Evolutionary conservation across 1,140 invertebrate species (phyloP).

Genomic region (Stegodyphus mimosarum): DNA sequence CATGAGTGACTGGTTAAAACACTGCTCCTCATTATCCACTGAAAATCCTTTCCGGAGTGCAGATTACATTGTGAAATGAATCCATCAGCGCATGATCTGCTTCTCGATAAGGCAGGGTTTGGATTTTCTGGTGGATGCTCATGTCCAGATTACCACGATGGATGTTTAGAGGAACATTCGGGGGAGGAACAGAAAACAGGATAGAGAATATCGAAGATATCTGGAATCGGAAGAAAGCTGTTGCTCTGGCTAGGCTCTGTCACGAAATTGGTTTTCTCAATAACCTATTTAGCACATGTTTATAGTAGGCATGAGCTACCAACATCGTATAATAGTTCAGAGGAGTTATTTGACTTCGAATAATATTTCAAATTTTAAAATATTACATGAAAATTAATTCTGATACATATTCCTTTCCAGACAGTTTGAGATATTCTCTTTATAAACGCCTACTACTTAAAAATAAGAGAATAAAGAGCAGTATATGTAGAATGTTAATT

Average conservation of each 20-base stretch:
- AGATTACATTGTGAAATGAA: conserved; percentile 43
- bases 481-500: too few species aligned
- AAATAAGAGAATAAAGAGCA: too few species aligned
- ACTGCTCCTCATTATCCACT: conserved; percentile 11
- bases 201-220: not conserved
- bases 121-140: conserved; percentile 36
- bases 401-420: too few species aligned
- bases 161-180: conserved; percentile 13
- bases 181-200: not conserved
- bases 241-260: conserved; percentile 7
- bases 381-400: too few species aligned
- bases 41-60: conserved; percentile 18
- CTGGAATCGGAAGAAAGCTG: not conserved
- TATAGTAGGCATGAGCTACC: too few species aligned
- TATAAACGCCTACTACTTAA: too few species aligned
- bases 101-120: conserved; percentile 22
- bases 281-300: too few species aligned
- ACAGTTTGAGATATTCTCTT: too few species aligned
- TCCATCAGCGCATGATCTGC: conserved; percentile 30
- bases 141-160: conserved; percentile 45
- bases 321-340: too few species aligned
- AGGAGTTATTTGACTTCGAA: too few species aligned
- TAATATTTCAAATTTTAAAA: too few species aligned
- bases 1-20: conserved; percentile 12
- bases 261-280: not conserved